Percentiles rank a stretch among this genome's conserved stretches.
Evolutionary conservation across 2,797 vertebrate genomes (phyloP).

Genomic region (Rhynchonycteris naso): DNA sequence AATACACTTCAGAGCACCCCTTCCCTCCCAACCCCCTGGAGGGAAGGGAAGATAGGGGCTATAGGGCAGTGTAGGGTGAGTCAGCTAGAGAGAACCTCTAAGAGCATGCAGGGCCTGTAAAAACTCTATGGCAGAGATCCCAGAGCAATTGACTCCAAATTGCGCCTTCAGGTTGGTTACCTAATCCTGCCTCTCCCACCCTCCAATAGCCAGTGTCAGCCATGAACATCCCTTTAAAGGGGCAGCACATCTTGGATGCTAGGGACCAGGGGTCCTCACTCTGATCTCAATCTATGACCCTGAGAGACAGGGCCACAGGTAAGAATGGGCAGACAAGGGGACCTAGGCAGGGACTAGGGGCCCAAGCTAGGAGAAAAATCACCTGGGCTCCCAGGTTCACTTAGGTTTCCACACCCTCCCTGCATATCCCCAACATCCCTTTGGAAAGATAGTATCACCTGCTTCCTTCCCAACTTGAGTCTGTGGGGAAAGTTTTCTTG

Average conservation of each 20-base stretch:
- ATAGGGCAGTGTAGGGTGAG: conserved; percentile 81
- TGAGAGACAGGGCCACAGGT: conserved; percentile 19
- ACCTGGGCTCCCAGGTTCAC: conserved; percentile 8
- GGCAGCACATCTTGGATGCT: conserved; percentile 49
- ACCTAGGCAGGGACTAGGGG: not conserved
- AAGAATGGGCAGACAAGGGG: not conserved
- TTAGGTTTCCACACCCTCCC: not conserved
- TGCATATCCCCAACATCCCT: not conserved
- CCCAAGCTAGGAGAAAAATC: conserved; percentile 12
- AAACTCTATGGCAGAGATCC: conserved; percentile 84
- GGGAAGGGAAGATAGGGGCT: not conserved
- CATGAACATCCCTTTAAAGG: conserved; percentile 64
- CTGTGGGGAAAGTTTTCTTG: conserved; percentile 25
- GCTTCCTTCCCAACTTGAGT: not conserved
- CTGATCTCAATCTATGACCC: not conserved
- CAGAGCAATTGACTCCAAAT: conserved; percentile 85
- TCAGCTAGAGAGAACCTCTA: conserved; percentile 82
- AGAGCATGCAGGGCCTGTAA: conserved; percentile 77
- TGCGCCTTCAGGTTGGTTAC: conserved; percentile 83
- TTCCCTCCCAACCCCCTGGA: not conserved
- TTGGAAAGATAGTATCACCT: not conserved
- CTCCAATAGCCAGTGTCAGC: conserved; percentile 62
- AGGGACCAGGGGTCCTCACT: not conserved
- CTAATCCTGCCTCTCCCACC: conserved; percentile 80
- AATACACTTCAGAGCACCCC: conserved; percentile 21